These are phyloP conservation scores for Tadarida brasiliensis DNA, from an alignment of 2,797 vertebrate genomes.

Conservation along the genomic window DNA sequence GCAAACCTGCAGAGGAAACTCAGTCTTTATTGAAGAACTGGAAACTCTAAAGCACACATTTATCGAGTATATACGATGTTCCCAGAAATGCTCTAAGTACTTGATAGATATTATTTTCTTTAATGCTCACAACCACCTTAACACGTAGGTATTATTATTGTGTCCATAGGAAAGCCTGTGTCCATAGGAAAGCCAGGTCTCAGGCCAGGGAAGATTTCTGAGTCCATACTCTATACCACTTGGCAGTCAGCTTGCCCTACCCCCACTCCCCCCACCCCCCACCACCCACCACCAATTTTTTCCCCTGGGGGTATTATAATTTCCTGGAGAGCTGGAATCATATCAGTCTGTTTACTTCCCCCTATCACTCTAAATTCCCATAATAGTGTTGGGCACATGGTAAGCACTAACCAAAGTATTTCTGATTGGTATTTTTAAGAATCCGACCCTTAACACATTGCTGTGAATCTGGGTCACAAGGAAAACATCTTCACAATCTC, in stretches of 20 bases:
- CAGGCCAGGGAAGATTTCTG: neutral
- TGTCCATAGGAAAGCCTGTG: neutral
- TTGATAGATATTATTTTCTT: neutral
- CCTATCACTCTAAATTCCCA: neutral
- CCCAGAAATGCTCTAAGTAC: too few species aligned
- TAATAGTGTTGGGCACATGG: neutral
- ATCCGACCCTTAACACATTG: neutral
- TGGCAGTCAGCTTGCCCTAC: neutral
- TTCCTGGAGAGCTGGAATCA: neutral
- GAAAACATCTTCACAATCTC: slow-evolving; percentile 24
- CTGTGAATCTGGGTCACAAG: slow-evolving; percentile 66
- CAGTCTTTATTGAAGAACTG: neutral
- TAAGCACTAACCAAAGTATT: slow-evolving; percentile 54
- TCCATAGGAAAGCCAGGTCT: neutral
- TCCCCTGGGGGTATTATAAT: neutral
- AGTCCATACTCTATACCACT: neutral
- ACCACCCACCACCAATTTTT: neutral
- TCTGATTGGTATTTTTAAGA: slow-evolving; percentile 29
- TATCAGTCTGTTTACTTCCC: neutral
- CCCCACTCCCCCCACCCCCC: accelerated
- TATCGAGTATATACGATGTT: neutral
- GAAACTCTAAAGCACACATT: neutral
- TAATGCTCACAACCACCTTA: neutral
- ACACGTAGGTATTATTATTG: neutral
- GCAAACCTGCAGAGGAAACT: neutral